These are phyloP conservation scores for Machaerirhynchus nigripectus DNA, from an alignment of 2,113 vertebrate genomes.

Conservation along the genomic window DNA sequence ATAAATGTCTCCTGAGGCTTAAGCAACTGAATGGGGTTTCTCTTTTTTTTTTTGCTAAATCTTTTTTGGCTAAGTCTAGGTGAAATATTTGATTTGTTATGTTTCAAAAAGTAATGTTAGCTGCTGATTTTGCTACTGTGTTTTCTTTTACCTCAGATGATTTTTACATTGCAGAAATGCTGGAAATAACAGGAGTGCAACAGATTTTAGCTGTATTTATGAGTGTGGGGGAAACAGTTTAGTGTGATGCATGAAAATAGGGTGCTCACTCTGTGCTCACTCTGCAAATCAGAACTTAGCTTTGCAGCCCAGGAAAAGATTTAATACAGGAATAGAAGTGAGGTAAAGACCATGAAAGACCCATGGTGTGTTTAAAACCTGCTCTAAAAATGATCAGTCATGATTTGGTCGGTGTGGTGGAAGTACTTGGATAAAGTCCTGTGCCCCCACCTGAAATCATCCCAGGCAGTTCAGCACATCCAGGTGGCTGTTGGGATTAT, in stretches of 20 bases:
- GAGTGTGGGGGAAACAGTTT: background rate
- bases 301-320: background rate
- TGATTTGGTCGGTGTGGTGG: background rate
- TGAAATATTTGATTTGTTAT: background rate
- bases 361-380: background rate
- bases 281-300: too few species aligned
- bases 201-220: background rate
- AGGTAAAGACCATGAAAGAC: background rate
- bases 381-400: background rate
- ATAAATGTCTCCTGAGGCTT: background rate
- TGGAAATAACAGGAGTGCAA: background rate
- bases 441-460: background rate
- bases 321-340: background rate
- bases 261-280: background rate
- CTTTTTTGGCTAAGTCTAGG: background rate
- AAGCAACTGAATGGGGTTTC: background rate
- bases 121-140: background rate
- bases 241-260: background rate
- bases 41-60: background rate
- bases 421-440: background rate
- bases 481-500: background rate
- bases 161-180: background rate
- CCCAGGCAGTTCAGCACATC: background rate
- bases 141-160: background rate
- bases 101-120: background rate